Conservation (phyloP, 2,888 invertebrate species). For the Rosalia funebris region DNA sequence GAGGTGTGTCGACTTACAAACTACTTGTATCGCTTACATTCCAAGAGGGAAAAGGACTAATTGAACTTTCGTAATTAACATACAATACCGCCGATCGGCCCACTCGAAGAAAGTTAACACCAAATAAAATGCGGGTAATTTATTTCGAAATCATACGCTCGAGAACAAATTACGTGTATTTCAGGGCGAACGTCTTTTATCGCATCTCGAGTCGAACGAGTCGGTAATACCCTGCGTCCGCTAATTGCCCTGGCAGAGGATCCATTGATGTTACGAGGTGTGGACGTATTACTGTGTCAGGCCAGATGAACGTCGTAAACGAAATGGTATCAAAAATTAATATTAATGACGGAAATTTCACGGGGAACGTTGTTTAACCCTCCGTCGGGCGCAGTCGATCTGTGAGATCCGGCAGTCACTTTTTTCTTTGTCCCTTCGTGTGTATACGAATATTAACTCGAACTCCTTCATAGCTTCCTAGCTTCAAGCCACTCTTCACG, state of each 20-base stretch:
- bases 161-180: slow-evolving; percentile 1
- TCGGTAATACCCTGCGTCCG: background rate
- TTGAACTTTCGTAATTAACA: slow-evolving; percentile 23
- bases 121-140: slow-evolving; percentile 2
- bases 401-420: too few relatives aligned
- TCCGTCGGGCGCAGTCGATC: too few relatives aligned
- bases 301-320: too few relatives aligned
- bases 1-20: slow-evolving; percentile 35
- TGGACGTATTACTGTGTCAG: background rate
- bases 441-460: too few relatives aligned
- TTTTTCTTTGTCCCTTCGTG: too few relatives aligned
- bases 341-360: too few relatives aligned
- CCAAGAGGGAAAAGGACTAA: slow-evolving; percentile 6
- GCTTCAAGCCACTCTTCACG: too few relatives aligned
- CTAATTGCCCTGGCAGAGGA: background rate
- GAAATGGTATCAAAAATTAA: too few relatives aligned
- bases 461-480: too few relatives aligned
- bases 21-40: slow-evolving; percentile 19
- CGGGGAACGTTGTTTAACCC: too few relatives aligned
- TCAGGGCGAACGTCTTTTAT: background rate
- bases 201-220: background rate
- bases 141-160: slow-evolving; percentile 9
- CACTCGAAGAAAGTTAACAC: slow-evolving; percentile 21
- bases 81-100: slow-evolving; percentile 24
- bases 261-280: background rate